Evolutionary conservation across 2,797 vertebrate species (phyloP).

Genomic region (Semotilus atromaculatus): DNA sequence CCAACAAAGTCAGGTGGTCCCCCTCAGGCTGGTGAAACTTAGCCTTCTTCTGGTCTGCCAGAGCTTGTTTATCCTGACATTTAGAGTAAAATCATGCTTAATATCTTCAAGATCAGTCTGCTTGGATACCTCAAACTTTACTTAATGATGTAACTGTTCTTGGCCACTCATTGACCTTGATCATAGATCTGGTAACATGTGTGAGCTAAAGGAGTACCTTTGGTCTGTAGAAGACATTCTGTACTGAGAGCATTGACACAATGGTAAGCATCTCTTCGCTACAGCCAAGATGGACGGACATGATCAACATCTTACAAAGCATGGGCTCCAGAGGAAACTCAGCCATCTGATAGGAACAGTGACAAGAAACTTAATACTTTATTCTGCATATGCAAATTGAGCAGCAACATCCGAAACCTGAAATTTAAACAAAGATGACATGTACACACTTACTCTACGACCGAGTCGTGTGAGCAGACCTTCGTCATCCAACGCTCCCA

Average conservation of each 20-base stretch:
- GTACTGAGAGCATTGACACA: slow-evolving; percentile 97
- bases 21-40: slow-evolving; percentile 99
- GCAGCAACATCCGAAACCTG: neutral
- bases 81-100: slow-evolving; percentile 8
- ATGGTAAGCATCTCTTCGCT: slow-evolving; percentile 99
- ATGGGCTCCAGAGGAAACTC: slow-evolving; percentile 99
- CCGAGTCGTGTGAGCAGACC: slow-evolving; percentile 94
- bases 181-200: neutral
- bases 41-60: slow-evolving; percentile 98
- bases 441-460: slow-evolving; percentile 84
- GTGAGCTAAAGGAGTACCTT: slow-evolving; percentile 79
- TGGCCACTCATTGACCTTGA: neutral
- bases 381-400: neutral
- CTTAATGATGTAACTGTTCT: neutral
- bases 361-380: neutral
- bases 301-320: slow-evolving; percentile 99
- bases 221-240: slow-evolving; percentile 97
- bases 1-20: slow-evolving; percentile 95
- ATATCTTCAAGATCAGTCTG: neutral
- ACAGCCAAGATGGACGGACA: slow-evolving; percentile 98
- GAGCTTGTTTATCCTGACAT: slow-evolving; percentile 93
- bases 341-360: slow-evolving; percentile 85
- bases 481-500: slow-evolving; percentile 96
- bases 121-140: neutral
- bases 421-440: neutral